Evolutionary conservation across 2,797 vertebrate genomes (phyloP).

Genomic region (Helicolenus hilgendorfi): DNA sequence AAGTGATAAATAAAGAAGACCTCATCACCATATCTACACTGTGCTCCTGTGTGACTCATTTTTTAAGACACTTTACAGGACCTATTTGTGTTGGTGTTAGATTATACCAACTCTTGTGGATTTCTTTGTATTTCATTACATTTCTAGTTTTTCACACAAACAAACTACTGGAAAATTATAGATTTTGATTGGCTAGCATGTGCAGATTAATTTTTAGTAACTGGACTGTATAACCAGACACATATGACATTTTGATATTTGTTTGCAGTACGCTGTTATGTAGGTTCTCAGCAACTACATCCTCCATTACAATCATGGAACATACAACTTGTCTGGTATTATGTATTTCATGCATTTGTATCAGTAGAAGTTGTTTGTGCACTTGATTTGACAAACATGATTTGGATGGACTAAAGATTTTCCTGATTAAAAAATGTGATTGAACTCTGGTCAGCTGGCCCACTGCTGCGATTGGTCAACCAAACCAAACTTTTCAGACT

Average conservation of each 20-base stretch:
- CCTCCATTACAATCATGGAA: not conserved
- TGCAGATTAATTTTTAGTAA: not conserved
- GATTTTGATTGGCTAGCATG: not conserved
- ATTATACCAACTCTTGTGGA: not conserved
- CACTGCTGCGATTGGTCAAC: accelerated
- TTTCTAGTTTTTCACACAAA: not conserved
- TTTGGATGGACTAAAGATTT: not conserved
- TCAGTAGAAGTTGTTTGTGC: not conserved
- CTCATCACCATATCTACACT: not conserved
- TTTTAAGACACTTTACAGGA: not conserved
- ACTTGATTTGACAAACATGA: not conserved
- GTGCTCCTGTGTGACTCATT: not conserved
- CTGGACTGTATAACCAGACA: not conserved
- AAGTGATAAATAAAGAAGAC: conserved; percentile 49
- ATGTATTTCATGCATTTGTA: not conserved
- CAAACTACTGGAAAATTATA: accelerated
- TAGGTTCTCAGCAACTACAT: not conserved
- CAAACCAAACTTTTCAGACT: too few relatives aligned
- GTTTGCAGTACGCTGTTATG: not conserved
- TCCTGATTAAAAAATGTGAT: not conserved
- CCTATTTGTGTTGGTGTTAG: not conserved
- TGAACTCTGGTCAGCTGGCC: too few relatives aligned
- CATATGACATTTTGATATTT: too few relatives aligned
- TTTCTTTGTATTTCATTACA: not conserved
- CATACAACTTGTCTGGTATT: not conserved